Conservation (phyloP, 2,797 vertebrate species). For the Lacerta bilineata region DNA sequence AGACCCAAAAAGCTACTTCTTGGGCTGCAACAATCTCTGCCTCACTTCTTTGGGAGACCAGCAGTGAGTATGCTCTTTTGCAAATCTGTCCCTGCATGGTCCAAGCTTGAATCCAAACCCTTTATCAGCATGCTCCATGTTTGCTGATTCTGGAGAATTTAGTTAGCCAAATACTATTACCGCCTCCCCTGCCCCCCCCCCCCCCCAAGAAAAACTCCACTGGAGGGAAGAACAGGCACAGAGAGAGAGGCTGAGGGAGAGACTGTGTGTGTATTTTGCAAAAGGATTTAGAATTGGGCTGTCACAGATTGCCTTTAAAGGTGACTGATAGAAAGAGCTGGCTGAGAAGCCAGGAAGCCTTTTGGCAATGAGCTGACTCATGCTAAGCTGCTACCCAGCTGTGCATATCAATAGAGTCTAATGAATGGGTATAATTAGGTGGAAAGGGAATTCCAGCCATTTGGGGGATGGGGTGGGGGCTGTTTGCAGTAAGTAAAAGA, state of each 20-base stretch:
- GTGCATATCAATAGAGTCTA: conserved; percentile 19
- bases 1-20: background rate
- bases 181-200: no score
- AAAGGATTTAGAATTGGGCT: accelerated
- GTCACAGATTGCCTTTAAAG: conserved; percentile 2
- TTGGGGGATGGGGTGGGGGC: conserved; percentile 21
- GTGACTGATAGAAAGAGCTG: conserved; percentile 20
- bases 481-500: conserved; percentile 4
- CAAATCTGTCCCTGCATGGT: background rate
- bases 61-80: background rate
- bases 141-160: conserved; percentile 13
- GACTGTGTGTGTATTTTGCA: background rate
- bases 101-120: background rate
- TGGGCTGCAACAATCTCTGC: background rate
- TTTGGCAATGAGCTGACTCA: background rate
- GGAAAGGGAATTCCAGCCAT: conserved; percentile 43
- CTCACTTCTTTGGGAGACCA: background rate
- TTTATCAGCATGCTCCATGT: background rate
- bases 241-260: background rate
- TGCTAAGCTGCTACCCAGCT: background rate
- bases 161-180: background rate
- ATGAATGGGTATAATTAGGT: conserved; percentile 43
- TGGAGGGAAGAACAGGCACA: background rate
- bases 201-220: background rate
- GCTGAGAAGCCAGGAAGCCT: conserved; percentile 35